Evolutionary conservation across 2,113 vertebrate species (phyloP).

Genomic region (Haliaeetus leucogaster): DNA sequence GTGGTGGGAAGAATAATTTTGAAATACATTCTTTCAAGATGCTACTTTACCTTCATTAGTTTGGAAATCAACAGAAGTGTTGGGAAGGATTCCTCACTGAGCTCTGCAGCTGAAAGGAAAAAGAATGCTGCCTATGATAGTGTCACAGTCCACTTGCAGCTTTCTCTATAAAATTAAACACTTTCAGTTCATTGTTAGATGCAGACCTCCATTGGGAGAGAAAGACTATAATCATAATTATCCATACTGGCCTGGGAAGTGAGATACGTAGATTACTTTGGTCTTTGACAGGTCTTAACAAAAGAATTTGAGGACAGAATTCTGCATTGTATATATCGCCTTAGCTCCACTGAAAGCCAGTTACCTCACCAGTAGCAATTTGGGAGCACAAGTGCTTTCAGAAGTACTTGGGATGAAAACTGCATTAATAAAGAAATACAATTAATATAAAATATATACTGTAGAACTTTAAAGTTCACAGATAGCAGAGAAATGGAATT

Average conservation of each 20-base stretch:
- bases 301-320: not conserved
- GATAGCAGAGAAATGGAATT: not conserved
- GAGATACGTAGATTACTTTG: accelerated
- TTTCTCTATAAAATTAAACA: not conserved
- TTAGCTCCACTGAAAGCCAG: not conserved
- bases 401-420: not conserved
- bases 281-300: not conserved
- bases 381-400: not conserved
- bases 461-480: not conserved
- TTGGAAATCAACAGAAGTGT: slow-evolving; percentile 91
- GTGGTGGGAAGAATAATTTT: not conserved
- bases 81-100: slow-evolving; percentile 90
- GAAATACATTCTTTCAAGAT: not conserved
- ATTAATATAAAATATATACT: not conserved
- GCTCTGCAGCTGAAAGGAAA: slow-evolving; percentile 83
- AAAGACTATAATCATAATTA: not conserved
- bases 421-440: not conserved
- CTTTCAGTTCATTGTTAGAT: not conserved
- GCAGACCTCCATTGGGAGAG: not conserved
- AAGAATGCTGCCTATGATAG: not conserved
- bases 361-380: not conserved
- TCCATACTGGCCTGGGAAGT: not conserved
- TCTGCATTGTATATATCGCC: not conserved
- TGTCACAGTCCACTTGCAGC: not conserved
- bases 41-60: slow-evolving; percentile 88